Evolutionary conservation across 2,797 vertebrate genomes (phyloP), one percentile per base, ranked within the genome.

Genomic region (Acropternis orthonyx): DNA sequence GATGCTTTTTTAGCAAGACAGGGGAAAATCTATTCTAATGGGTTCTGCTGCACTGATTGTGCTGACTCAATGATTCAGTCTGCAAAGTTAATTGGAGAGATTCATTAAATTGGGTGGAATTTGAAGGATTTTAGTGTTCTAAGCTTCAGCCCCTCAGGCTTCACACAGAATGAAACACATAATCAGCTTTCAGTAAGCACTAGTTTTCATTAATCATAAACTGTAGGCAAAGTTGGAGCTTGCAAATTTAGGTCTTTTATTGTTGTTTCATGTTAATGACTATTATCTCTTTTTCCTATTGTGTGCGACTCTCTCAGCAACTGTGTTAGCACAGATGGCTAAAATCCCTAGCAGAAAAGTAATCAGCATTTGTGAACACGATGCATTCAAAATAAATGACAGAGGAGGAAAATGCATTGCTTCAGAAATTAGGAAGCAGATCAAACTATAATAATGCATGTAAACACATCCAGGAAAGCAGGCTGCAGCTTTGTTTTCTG

Each of bases 191-290:
- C 95, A 92, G 93, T 93, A 95, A 97, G 82, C 88, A 85, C 85
- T 92, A 72, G 59, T 96, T 92, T 95, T 91, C 97, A 97, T 98
- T 97, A 97, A 97, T 97, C 97, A 96, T 97, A 96, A 97, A 97
- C 91, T 88, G 46, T 86, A 93, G 96, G 96, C 88, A 97, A 95
- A 97, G 92, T 96, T 93, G 92, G 79, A 95, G 86, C 93, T 96
- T 97, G 95, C 81, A 96, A 95, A 97, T 95, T 97, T 96, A 94
- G 92, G 85, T 94, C 83, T 92, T 92, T 97, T 97, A 93, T 95
- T 96, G 91, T 96, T 96, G 88, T 91, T 97, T 97, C 88, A 86
- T 93, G 95, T 96, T 98, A 97, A 97, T 95, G 84, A 94, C 92
- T 95, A 86, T 95, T 97, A 93, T 96, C 92, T 72, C 95, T 88